These are phyloP conservation scores for Adelphocoris suturalis DNA, from an alignment of 2,888 invertebrate species.

Conservation along the genomic window DNA sequence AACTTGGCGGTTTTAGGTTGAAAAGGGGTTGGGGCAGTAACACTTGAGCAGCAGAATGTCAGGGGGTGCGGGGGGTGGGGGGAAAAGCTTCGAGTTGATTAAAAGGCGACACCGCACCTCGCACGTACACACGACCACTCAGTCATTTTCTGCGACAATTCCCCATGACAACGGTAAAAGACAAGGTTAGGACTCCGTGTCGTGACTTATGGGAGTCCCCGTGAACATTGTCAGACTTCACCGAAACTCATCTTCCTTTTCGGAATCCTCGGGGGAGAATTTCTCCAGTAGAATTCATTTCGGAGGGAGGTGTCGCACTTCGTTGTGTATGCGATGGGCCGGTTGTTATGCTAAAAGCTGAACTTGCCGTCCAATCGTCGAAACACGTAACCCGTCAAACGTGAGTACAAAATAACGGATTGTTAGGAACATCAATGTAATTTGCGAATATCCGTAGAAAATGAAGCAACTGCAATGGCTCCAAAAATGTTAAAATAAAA, in stretches of 20 bases:
- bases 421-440: too few species aligned
- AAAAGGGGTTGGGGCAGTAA: background rate
- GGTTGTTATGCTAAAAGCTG: too few species aligned
- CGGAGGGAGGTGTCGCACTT: background rate
- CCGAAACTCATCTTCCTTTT: slow-evolving; percentile 55
- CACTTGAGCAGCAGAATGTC: background rate
- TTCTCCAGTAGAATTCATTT: slow-evolving; percentile 32
- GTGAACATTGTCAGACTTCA: slow-evolving; percentile 61
- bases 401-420: too few species aligned
- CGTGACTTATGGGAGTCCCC: slow-evolving; percentile 41
- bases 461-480: too few species aligned
- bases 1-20: slow-evolving; percentile 59
- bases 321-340: slow-evolving; percentile 10
- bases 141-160: slow-evolving; percentile 41
- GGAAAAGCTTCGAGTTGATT: slow-evolving; percentile 57
- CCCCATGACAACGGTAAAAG: background rate
- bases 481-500: too few species aligned
- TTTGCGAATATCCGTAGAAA: too few species aligned
- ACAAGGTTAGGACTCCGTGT: background rate
- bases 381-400: too few species aligned
- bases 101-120: slow-evolving; percentile 52
- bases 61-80: background rate
- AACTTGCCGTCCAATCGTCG: too few species aligned
- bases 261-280: slow-evolving; percentile 15
- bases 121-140: slow-evolving; percentile 35